Evolutionary conservation across 1,140 invertebrate species (phyloP).

Genomic region (Drosophila auraria): DNA sequence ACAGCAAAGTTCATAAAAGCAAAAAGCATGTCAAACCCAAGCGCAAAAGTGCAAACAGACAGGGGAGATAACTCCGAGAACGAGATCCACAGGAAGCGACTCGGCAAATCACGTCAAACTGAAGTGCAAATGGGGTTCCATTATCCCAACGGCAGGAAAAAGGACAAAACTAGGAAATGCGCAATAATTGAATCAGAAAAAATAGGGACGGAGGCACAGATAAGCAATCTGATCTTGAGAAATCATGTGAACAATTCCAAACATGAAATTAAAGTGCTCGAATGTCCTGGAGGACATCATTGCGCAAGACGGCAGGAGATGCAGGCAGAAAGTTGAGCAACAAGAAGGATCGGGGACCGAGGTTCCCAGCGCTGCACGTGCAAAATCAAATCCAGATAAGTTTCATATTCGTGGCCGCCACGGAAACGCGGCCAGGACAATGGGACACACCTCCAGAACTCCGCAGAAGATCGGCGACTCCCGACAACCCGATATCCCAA

Average conservation of each 20-base stretch:
- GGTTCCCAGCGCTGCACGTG: conserved; percentile 80
- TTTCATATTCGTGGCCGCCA: conserved; percentile 74
- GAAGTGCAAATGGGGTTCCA: conserved; percentile 59
- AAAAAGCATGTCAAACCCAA: conserved; percentile 73
- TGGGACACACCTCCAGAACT: conserved; percentile 78
- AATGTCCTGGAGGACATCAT: conserved; percentile 62
- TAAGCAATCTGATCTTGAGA: conserved; percentile 81
- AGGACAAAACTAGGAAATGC: conserved; percentile 68
- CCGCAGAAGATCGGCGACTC: conserved; percentile 15
- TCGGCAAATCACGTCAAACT: conserved; percentile 82
- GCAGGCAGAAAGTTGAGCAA: conserved; percentile 82
- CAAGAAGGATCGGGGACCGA: conserved; percentile 31
- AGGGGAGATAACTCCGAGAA: conserved; percentile 46
- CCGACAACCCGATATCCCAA: conserved; percentile 71
- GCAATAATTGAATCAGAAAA: conserved; percentile 74
- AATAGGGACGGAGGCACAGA: conserved; percentile 44
- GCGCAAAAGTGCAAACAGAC: conserved; percentile 62
- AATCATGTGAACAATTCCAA: conserved; percentile 79
- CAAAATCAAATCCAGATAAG: conserved; percentile 70
- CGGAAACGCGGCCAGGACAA: conserved; percentile 69
- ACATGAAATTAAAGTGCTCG: conserved; percentile 82
- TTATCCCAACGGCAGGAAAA: conserved; percentile 63
- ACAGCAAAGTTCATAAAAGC: conserved; percentile 77
- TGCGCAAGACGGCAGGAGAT: conserved; percentile 63
- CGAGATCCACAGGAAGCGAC: conserved; percentile 79